These are phyloP conservation scores for Hiodon tergisus DNA, from an alignment of 2,113 vertebrate species.

Conservation along the genomic window DNA sequence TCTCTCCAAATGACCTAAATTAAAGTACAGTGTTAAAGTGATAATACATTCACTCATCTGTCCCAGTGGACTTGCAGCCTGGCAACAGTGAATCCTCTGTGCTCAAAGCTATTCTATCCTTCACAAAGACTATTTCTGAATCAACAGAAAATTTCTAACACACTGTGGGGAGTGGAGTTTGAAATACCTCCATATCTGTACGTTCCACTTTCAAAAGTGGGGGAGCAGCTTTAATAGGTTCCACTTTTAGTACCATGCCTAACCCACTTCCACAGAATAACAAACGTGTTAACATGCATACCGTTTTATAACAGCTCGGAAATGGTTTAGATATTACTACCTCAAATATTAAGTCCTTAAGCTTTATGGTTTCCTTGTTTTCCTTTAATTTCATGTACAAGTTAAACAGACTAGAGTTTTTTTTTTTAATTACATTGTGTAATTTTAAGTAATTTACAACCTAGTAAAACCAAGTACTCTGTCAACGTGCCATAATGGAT, in stretches of 20 bases:
- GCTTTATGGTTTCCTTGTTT: neutral
- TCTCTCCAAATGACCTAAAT: neutral
- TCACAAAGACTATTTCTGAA: conserved; percentile 46
- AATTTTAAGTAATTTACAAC: too few relatives aligned
- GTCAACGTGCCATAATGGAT: conserved; percentile 18
- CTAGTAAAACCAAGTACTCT: too few relatives aligned
- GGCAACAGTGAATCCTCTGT: conserved; percentile 27
- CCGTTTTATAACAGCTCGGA: neutral
- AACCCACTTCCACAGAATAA: neutral
- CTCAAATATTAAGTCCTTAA: neutral
- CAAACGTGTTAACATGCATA: neutral
- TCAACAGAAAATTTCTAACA: conserved; percentile 21
- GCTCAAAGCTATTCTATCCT: conserved; percentile 31
- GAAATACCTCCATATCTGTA: conserved; percentile 33
- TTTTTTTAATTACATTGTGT: too few relatives aligned
- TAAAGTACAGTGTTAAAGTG: conserved; percentile 5
- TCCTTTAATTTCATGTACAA: neutral
- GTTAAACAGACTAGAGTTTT: too few relatives aligned
- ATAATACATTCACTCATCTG: neutral
- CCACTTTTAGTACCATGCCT: too few relatives aligned
- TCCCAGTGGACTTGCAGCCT: conserved; percentile 31
- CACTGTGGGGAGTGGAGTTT: conserved; percentile 31
- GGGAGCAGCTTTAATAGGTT: conserved; percentile 1
- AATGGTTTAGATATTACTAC: neutral
- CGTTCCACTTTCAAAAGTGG: conserved; percentile 40